phyloP scores from a whole-genome alignment of 64 coral and sea anemone genomes.

The Orbicella faveolata region DNA sequence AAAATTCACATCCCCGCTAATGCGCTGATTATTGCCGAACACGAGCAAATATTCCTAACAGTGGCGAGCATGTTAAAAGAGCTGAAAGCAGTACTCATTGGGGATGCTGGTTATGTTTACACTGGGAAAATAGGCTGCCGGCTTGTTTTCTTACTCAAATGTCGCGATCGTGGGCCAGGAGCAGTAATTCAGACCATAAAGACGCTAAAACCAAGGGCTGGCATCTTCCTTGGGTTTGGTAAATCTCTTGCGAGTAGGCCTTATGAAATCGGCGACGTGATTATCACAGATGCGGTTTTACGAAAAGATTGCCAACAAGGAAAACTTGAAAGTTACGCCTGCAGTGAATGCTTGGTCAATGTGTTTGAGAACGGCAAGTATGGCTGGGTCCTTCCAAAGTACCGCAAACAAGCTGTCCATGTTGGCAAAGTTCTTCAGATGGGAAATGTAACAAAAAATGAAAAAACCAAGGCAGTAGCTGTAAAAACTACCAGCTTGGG shows the following conservation, averaged over 20 bases:
- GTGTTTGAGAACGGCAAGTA: constrained; percentile 38
- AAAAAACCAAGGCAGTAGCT: background rate
- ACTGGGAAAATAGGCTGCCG: constrained; percentile 11
- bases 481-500: constrained; percentile 15
- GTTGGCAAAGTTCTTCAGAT: constrained; percentile 32
- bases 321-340: constrained; percentile 22
- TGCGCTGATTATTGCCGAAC: constrained; percentile 15
- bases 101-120: constrained; percentile 23
- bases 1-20: constrained; percentile 19
- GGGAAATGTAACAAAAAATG: constrained; percentile 26
- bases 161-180: background rate
- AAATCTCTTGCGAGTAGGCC: constrained; percentile 6
- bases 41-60: constrained; percentile 22
- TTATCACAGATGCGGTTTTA: constrained; percentile 4
- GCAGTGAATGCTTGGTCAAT: constrained; percentile 20
- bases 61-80: constrained; percentile 14
- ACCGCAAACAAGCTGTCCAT: constrained; percentile 18
- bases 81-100: constrained; percentile 19
- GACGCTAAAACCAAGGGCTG: constrained; percentile 5
- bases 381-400: constrained; percentile 23
- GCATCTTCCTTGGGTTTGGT: constrained; percentile 14
- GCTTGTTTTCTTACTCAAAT: constrained; percentile 20
- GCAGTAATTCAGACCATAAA: constrained; percentile 13
- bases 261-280: constrained; percentile 7
- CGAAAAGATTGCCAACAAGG: background rate